These are phyloP conservation scores for Amniataba percoides DNA, from an alignment of 2,797 vertebrate species.

Conservation along the genomic window DNA sequence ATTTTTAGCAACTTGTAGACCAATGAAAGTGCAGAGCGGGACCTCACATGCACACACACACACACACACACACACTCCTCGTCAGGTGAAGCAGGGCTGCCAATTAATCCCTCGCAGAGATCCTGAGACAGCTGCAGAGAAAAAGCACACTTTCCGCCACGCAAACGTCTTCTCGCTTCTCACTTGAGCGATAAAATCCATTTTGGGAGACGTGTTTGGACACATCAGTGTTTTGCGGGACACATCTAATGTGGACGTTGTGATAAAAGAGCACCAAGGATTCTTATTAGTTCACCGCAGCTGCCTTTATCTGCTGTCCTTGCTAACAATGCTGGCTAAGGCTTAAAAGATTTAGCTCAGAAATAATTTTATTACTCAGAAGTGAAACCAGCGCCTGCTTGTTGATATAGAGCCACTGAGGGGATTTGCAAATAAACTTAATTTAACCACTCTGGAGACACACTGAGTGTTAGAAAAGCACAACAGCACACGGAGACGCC, in stretches of 20 bases:
- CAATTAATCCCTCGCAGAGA: constrained; percentile 58
- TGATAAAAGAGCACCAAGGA: constrained; percentile 44
- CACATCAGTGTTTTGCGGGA: constrained; percentile 16
- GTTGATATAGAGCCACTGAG: constrained; percentile 27
- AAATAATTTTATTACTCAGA: constrained; percentile 44
- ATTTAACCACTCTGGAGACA: constrained; percentile 22
- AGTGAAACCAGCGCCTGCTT: constrained; percentile 12
- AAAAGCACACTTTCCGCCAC: constrained; percentile 29
- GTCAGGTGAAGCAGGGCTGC: constrained; percentile 40
- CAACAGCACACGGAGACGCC: background rate
- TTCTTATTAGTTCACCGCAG: constrained; percentile 37
- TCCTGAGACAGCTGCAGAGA: constrained; percentile 36
- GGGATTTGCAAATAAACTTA: constrained; percentile 48
- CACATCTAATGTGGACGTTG: constrained; percentile 30
- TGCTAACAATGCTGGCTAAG: constrained; percentile 30
- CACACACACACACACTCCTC: constrained; percentile 27
- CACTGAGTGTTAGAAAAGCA: background rate
- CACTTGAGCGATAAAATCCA: constrained; percentile 45
- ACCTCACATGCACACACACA: constrained; percentile 22
- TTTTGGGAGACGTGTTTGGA: constrained; percentile 57
- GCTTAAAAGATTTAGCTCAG: constrained; percentile 40
- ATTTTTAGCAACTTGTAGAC: constrained; percentile 66
- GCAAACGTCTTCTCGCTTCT: constrained; percentile 39
- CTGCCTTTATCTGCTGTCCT: constrained; percentile 36
- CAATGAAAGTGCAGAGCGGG: constrained; percentile 51